A percentile compares a stretch with the other conserved stretches of the same genome.
Evolutionary conservation across 2,113 vertebrate genomes (phyloP).

Genomic region (Paramisgurnus dabryanus): DNA sequence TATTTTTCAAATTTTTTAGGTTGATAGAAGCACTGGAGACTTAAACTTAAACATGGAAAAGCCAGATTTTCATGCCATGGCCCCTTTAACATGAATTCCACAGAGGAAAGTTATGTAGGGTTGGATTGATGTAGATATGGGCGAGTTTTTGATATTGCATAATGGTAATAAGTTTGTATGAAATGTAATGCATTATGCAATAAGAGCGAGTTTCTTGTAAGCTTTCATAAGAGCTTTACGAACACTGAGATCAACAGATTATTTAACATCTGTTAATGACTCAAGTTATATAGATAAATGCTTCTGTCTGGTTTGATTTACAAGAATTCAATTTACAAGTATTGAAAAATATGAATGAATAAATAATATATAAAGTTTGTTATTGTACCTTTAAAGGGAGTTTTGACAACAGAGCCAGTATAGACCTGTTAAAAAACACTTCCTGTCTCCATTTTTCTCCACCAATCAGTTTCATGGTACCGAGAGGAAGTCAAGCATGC

Average conservation of each 20-base stretch:
- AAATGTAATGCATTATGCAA: slow-evolving; percentile 19
- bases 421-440: slow-evolving; percentile 66
- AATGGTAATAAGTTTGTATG: slow-evolving; percentile 4
- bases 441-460: slow-evolving; percentile 65
- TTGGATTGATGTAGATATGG: no score
- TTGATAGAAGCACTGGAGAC: no score
- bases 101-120: background rate
- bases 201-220: background rate
- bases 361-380: background rate
- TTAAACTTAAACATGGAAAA: no score
- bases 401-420: slow-evolving; percentile 66
- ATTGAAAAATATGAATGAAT: background rate
- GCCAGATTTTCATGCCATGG: no score
- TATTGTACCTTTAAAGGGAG: slow-evolving; percentile 57
- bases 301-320: background rate
- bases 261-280: background rate
- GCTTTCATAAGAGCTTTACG: background rate
- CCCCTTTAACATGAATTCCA: background rate
- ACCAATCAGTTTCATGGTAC: slow-evolving; percentile 64
- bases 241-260: background rate
- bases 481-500: slow-evolving; percentile 72
- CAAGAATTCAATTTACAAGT: background rate
- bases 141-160: slow-evolving; percentile 2
- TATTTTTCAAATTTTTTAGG: no score
- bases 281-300: background rate